Evolutionary conservation across 2,797 vertebrate genomes (phyloP).

Genomic region (Columba guinea): DNA sequence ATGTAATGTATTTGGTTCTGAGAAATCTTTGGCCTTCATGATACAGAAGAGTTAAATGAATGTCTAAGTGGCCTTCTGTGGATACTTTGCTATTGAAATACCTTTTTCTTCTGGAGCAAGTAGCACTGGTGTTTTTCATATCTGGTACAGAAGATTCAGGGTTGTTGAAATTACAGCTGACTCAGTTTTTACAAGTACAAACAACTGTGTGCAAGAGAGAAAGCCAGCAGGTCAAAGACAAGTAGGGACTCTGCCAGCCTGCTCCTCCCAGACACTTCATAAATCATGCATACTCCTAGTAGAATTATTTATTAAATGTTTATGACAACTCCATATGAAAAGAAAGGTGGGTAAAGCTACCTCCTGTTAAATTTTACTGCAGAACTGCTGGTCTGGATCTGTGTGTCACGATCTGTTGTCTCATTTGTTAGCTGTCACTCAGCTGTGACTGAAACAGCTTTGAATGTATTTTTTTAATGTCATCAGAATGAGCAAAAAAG

Average conservation of each 20-base stretch:
- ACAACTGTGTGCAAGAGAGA: slow-evolving; percentile 6
- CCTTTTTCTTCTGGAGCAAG: slow-evolving; percentile 2
- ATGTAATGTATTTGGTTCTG: background rate
- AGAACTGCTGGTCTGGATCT: slow-evolving; percentile 23
- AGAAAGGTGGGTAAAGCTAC: slow-evolving; percentile 9
- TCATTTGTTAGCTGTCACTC: slow-evolving; percentile 40
- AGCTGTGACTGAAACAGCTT: background rate
- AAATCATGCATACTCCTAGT: slow-evolving; percentile 52
- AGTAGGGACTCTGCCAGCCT: background rate
- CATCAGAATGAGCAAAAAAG: background rate
- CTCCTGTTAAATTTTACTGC: slow-evolving; percentile 26
- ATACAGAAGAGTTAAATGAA: background rate
- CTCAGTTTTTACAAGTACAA: slow-evolving; percentile 48
- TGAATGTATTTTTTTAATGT: background rate
- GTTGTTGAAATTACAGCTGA: slow-evolving; percentile 52
- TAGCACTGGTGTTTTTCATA: slow-evolving; percentile 1
- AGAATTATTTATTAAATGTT: slow-evolving; percentile 66
- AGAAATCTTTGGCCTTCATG: background rate
- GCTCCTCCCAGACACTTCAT: slow-evolving; percentile 42
- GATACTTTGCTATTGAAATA: background rate
- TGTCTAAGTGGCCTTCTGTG: background rate
- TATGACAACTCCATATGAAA: slow-evolving; percentile 38
- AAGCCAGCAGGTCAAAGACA: background rate
- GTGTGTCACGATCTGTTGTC: background rate
- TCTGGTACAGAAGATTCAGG: slow-evolving; percentile 27